phyloP scores from a whole-genome alignment of 2,113 vertebrate genomes.

The Opisthocomus hoazin region DNA sequence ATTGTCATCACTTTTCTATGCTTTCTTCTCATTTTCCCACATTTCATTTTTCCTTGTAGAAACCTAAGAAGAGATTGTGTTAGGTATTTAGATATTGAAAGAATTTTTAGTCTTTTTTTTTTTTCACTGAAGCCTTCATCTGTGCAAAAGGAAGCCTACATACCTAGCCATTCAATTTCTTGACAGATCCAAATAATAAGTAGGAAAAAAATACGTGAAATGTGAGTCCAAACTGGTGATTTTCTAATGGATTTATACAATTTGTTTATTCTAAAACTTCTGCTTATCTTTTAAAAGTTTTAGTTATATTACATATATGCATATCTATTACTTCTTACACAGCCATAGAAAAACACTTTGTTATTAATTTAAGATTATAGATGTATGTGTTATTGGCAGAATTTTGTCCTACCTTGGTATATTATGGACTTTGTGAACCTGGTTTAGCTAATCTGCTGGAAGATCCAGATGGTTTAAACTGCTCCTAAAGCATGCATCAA shows the following conservation, averaged over 20 bases:
- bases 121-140: background rate
- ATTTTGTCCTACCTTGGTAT: background rate
- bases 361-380: background rate
- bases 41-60: background rate
- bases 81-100: background rate
- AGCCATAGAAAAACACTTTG: background rate
- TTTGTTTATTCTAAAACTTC: background rate
- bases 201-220: background rate
- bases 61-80: background rate
- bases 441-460: background rate
- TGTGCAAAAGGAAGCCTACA: rapidly evolving
- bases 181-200: background rate
- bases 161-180: rapidly evolving
- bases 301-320: background rate
- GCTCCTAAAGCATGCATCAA: background rate
- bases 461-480: background rate
- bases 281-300: rapidly evolving
- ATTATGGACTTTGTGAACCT: background rate
- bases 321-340: background rate
- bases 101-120: background rate
- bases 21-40: background rate
- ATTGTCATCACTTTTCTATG: background rate
- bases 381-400: rapidly evolving
- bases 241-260: background rate
- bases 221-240: rapidly evolving